Evolutionary conservation across 53 echinoderm and acorn worm genomes (phyloP), one percentile per base, ranked within the genome.

Genomic region (Holothuria leucospilota): DNA sequence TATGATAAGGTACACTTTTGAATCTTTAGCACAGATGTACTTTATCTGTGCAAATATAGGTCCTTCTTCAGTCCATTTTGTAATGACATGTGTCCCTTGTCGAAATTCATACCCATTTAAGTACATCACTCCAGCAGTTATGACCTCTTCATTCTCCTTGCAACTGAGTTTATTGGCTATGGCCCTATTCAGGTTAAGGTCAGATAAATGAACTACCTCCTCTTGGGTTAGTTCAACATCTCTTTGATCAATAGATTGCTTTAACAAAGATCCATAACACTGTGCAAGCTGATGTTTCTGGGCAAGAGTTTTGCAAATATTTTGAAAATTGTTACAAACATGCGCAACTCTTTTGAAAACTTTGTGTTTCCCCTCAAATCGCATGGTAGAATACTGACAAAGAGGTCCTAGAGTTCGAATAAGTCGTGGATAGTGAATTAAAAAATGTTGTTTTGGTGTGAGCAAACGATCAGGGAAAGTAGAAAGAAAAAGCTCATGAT

Each of bases 361-460:
- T 70, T 88, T 88, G 23, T 88, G 88, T 38, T 88, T 88, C 12
- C 82, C 72, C 61, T 88, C 88, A 67, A 82, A 69, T 42, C 60
- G 38, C 28, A 88, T 82, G 29, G 58, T 67, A 53, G 69, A 71
- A 71, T 71, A 88, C 42, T 88, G 82, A 16, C 39, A 12, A 56
- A 88, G 71, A 24, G 88, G 88, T 58, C 88, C 88, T 38, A 88
- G 62, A 15, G 29, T 67, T 69, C 83, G 69, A 6, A 88, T 41
- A 42, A 27, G 51, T 21, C 60, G 39, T 60, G 58, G 88, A 29
- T 88, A 88, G 62, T 88, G 83, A 13, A 62, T 40, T 20, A 88
- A 13, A 60, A 88, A 88, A 40, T 88, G 88, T 29, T 88, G 88
- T 52, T 88, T 72, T 59, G 88, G 88, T n/a, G 82, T 88, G 21